Evolutionary conservation across 1,140 invertebrate genomes (phyloP), one percentile per base, ranked within the genome.

Genomic region (Neodiprion virginianus): DNA sequence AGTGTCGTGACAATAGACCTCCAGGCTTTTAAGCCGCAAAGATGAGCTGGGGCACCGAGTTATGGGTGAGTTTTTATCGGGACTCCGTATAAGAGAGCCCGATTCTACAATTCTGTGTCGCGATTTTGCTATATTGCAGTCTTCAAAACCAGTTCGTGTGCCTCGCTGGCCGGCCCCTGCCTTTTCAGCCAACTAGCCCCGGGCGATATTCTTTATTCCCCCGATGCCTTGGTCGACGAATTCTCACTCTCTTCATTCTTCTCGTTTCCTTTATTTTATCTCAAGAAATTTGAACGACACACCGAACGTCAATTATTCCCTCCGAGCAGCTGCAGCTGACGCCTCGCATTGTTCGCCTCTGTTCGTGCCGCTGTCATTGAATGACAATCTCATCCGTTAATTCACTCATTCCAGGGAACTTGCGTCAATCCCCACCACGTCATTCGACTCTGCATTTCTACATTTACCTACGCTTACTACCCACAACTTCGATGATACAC

Each of bases 31-130:
- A 82, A 77, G 80, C 77, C 61, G 79, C 84, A 83, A 90, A 84
- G 83, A 90, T 90, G 89, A 91, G 90, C 88, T 91, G 90, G 90
- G 90, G 90, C 80, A 90, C 86, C 78, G 90, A 91, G 84, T 86
- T 91, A 82, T 91, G 90, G 90, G 90, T 91, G 83, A 91, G 90
- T 90, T 67, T 74, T 67, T 67, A 67, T 69, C 40, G 49, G n/a
- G 21, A 28, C 14, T 49, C n/a, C 10, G 28, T 40, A 40, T 40
- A 40, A 40, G 28, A 40, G 28, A 68, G 12, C 12, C 71, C 21
- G 74, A 23, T 72, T 61, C 48, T 17, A 50, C 48, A 75, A 72
- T 17, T 67, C 28, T 73, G 21, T 21, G 68, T 68, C 68, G 72
- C 61, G 69, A 76, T 74, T 50, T 48, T 50, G 61, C 72, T 69